Evolutionary conservation across 1,140 invertebrate genomes (phyloP), one percentile per base, ranked within the genome.

Genomic region (Aphaenogaster ashmeadi): DNA sequence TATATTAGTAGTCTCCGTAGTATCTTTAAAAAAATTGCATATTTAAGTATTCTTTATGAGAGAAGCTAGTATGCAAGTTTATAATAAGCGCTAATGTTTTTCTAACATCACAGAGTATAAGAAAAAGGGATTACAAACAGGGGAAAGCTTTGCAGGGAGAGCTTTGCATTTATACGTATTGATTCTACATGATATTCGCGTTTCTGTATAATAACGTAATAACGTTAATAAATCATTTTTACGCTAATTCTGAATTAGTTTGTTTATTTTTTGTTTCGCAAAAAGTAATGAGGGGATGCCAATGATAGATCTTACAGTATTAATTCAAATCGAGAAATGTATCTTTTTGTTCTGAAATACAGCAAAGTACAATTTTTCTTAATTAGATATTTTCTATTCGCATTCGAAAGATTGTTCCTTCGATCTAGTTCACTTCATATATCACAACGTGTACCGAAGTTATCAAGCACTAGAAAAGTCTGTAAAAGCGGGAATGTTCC

Each of bases 401-500:
- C 38, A 36, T 13, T 18, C 8, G 27, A 41, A 11, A 18, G 15
- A 50, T 3, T 38, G 47, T 41, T 27, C 36, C 21, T 71, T 33
- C 47, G 15, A 13, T 71, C n/a, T 36, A n/a, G 18, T 21, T 50
- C 52, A 60, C 36, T 33, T 27, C 13, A n/a, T 38, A 50, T 41
- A 27, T 47, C 69, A 54, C 27, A 74, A 60, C 11, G 13, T 18
- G 33, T 69, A 21, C 62, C 9, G 56, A 21, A 36, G 27, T 18
- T 41, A 21, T 54, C 36, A 66, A 75, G 54, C 27, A 74, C 21
- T 74, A 60, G 56, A 84, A 38, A 47, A 36, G 54, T 41, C 27
- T 36, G 33, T 75, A 60, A 33, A 74, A 75, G 54, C 27, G 56
- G 15, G 18, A 58, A n/a, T 74, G 27, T 47, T 60, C 18, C 27